These are phyloP conservation scores for Acrobasis repandana DNA, from an alignment of 2,888 invertebrate species.

Conservation along the genomic window DNA sequence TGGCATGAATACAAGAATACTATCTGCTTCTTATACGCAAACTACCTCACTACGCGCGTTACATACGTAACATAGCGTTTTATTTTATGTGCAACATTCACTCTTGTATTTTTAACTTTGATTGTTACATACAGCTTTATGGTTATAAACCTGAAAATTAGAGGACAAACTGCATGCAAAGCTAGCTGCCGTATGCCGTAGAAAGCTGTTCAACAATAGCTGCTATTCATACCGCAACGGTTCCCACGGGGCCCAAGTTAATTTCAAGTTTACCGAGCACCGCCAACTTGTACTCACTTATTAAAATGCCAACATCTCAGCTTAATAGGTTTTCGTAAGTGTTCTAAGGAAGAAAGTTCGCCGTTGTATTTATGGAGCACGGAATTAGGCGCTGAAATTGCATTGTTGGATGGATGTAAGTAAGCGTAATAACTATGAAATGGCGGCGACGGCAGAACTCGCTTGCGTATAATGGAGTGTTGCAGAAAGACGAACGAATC, in stretches of 20 bases:
- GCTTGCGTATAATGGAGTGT: too few relatives aligned
- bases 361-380: slow-evolving; percentile 29
- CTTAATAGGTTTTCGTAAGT: slow-evolving; percentile 71
- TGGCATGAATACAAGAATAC: too few relatives aligned
- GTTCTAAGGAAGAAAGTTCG: slow-evolving; percentile 44
- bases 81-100: too few relatives aligned
- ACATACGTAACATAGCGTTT: too few relatives aligned
- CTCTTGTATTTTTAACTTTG: too few relatives aligned
- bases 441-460: too few relatives aligned
- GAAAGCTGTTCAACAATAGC: slow-evolving; percentile 26
- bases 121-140: background rate
- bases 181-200: background rate
- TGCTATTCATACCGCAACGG: slow-evolving; percentile 19
- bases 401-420: slow-evolving; percentile 2
- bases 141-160: background rate
- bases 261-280: slow-evolving; percentile 73
- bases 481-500: too few relatives aligned
- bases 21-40: too few relatives aligned
- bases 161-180: slow-evolving; percentile 1
- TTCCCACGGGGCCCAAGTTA: slow-evolving; percentile 68
- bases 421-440: background rate
- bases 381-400: slow-evolving; percentile 10
- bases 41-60: too few relatives aligned
- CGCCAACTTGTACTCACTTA: slow-evolving; percentile 63
- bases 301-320: slow-evolving; percentile 73